Base-by-base conservation (phyloP, 2,888 invertebrate species). In the Drosophila kuntzei region DNA sequence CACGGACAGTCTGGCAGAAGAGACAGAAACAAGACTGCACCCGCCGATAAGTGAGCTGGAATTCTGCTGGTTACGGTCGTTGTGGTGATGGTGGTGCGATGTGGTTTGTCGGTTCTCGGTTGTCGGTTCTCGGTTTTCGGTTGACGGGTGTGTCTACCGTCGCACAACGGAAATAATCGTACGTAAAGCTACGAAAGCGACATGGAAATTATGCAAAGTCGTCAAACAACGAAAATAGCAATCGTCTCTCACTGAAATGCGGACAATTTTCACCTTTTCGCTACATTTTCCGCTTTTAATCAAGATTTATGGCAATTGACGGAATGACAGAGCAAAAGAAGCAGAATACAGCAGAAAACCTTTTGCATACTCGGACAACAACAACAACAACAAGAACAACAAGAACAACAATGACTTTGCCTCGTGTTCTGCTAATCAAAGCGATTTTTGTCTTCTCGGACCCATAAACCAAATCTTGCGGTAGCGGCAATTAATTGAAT, bases 251-350 rank as follows among this genome's bases (percentile, higher is more conserved):
- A 58, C 64, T 62, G 53, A 65, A 61, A 62, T 58, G 83, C 79
- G 76, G 58, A 71, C 79, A 83, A 86, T 87, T 86, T 81, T 77
- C 86, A 86, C 85, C 88, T 87, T 87, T 80, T 75, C 63, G 71
- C 72, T 75, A 66, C 75, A 72, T 78, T 85, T 85, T 85, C 73
- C 79, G 71, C 67, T 79, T 82, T 88, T 82, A 88, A 87, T 87
- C 73, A 79, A 87, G 85, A 88, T 87, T 87, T 87, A 87, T 83
- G 85, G 66, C 88, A 86, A 86, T 86, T 86, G 86, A 73, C 72
- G 55, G 68, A 80, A 69, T 58, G 76, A 72, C 66, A 64, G 61
- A 69, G 43, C n/a, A 34, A 29, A 34, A 37, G 34, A 49, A 29
- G n/a, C 29, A 39, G n/a, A 32, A 29, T n/a, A 29, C 20, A 20